Evolutionary conservation across 92 coral and sea anemone species (phyloP).

Genomic region (Blastomussa wellsi): DNA sequence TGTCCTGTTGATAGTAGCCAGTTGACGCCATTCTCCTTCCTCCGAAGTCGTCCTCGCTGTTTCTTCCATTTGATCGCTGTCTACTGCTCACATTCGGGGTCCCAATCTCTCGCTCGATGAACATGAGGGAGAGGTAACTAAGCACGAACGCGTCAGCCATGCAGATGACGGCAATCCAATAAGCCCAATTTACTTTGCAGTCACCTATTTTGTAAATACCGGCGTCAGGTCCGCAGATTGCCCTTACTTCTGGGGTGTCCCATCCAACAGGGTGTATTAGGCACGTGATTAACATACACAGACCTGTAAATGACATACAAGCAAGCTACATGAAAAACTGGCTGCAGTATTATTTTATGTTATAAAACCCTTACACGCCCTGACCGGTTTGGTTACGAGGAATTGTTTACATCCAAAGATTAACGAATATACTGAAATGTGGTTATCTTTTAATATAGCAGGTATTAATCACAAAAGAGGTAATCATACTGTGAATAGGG

Average conservation of each 20-base stretch:
- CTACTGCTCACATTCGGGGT: constrained; percentile 14
- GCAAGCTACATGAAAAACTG: background rate
- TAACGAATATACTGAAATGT: too few species aligned
- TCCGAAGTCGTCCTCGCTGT: constrained; percentile 9
- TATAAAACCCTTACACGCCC: too few species aligned
- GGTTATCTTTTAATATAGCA: too few species aligned
- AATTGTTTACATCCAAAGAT: too few species aligned
- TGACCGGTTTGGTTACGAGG: too few species aligned
- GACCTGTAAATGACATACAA: constrained; percentile 43
- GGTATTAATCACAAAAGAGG: too few species aligned
- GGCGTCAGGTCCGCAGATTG: constrained; percentile 81
- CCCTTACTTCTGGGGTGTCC: constrained; percentile 70
- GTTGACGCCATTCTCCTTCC: constrained; percentile 6
- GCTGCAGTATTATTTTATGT: too few species aligned
- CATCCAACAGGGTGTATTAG: constrained; percentile 91
- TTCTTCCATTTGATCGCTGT: constrained; percentile 11
- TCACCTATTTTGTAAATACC: constrained; percentile 73
- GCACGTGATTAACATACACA: constrained; percentile 78
- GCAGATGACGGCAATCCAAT: constrained; percentile 82
- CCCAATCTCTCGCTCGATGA: constrained; percentile 79
- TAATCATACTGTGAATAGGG: too few species aligned
- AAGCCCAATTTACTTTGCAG: constrained; percentile 94
- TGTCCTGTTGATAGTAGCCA: constrained; percentile 32
- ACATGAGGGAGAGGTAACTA: constrained; percentile 75
- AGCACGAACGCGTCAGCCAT: constrained; percentile 90